A percentile compares a stretch with the other conserved stretches of the same genome.
These are phyloP conservation scores for Arenicola marina DNA, from an alignment of 2,888 invertebrate genomes.

Conservation along the genomic window DNA sequence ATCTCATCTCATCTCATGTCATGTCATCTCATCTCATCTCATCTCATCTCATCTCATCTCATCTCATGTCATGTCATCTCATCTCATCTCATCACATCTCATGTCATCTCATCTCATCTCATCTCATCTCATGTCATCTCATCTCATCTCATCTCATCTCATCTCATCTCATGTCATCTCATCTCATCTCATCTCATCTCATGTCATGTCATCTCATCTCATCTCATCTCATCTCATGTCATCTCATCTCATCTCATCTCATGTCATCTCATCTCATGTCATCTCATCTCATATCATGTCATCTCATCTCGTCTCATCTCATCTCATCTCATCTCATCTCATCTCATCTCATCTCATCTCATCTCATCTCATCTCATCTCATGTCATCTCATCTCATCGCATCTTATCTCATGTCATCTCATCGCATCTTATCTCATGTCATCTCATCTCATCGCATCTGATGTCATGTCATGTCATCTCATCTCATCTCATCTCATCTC, in stretches of 20 bases:
- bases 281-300: too few species aligned
- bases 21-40: not conserved
- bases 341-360: not conserved
- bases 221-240: not conserved
- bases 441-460: not conserved
- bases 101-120: not conserved
- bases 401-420: too few species aligned
- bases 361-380: not conserved
- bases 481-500: not conserved
- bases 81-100: not conserved
- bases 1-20: not conserved
- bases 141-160: not conserved
- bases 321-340: not conserved
- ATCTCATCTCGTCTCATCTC: slow-evolving; percentile 1
- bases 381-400: not conserved
- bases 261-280: not conserved
- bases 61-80: not conserved
- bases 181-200: not conserved
- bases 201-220: not conserved
- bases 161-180: not conserved
- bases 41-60: not conserved
- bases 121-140: not conserved
- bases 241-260: not conserved
- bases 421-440: too few species aligned
- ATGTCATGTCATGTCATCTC: not conserved